Conservation (phyloP, 2,797 vertebrate species). For the Monodelphis domestica region DNA sequence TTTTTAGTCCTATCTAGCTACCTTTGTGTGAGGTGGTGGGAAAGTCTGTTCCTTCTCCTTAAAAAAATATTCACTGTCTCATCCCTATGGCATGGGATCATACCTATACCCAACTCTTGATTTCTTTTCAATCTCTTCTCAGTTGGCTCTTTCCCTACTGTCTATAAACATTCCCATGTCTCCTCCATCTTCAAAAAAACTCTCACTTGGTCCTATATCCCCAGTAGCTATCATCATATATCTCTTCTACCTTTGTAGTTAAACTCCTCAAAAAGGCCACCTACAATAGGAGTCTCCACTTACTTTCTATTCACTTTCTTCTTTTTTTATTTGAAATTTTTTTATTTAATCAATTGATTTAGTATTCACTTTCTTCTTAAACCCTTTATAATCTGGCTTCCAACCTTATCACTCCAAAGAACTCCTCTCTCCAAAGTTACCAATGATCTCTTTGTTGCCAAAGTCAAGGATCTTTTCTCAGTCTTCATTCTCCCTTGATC, state of each 20-base stretch:
- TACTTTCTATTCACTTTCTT: background rate
- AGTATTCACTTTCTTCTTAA: too few species aligned
- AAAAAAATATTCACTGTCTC: too few species aligned
- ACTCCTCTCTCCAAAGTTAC: too few species aligned
- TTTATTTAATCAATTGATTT: too few species aligned
- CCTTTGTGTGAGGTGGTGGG: background rate
- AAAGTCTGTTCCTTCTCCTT: background rate
- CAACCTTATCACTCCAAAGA: too few species aligned
- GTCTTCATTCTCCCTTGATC: too few species aligned
- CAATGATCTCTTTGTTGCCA: too few species aligned
- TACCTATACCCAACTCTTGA: background rate
- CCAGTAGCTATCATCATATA: background rate
- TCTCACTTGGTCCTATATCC: background rate
- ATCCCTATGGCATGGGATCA: background rate
- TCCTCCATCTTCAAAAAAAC: background rate
- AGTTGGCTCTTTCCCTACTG: background rate
- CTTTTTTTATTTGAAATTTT: too few species aligned
- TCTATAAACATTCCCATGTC: background rate
- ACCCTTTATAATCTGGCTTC: too few species aligned
- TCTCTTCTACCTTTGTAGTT: background rate
- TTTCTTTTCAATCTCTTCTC: background rate
- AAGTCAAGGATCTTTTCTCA: too few species aligned
- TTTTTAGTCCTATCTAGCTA: background rate
- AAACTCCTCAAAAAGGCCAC: background rate
- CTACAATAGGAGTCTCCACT: background rate